A percentile compares a stretch with the other conserved stretches of the same genome.
phyloP scores from a whole-genome alignment of 2,888 invertebrate species.

The Troglohyphantes excavatus region DNA sequence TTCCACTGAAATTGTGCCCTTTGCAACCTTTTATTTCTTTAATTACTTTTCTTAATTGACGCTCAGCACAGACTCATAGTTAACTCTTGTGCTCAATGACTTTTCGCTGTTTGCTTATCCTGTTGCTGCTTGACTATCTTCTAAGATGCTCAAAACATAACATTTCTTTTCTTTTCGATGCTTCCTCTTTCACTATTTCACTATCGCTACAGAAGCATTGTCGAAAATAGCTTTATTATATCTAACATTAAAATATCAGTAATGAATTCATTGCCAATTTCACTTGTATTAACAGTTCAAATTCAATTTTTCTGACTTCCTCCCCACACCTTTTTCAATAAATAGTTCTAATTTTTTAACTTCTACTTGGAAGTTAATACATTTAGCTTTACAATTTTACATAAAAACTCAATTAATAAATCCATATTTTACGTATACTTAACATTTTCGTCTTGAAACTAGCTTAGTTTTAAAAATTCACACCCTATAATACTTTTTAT shows the following conservation, averaged over 20 bases:
- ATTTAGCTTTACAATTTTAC: no score
- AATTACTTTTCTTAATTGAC: constrained; percentile 55
- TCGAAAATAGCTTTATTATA: no score
- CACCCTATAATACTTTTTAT: neutral
- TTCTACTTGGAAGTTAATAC: no score
- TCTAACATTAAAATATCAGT: no score
- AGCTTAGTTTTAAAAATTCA: neutral
- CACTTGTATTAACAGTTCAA: no score
- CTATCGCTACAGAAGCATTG: constrained; percentile 45
- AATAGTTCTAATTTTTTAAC: no score
- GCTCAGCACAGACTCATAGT: constrained; percentile 74
- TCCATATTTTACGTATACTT: no score
- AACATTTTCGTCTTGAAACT: neutral
- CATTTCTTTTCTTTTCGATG: constrained; percentile 55
- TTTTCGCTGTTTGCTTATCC: constrained; percentile 72
- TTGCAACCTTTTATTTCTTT: constrained; percentile 67
- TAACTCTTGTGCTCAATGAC: constrained; percentile 57
- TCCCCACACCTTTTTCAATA: no score
- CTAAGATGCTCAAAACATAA: constrained; percentile 52
- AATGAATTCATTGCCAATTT: no score
- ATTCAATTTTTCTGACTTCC: no score
- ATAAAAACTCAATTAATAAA: no score
- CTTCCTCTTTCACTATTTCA: constrained; percentile 76
- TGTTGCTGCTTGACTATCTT: constrained; percentile 71
- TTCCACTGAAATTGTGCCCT: constrained; percentile 72